These are phyloP conservation scores for Falco naumanni DNA, from an alignment of 2,797 vertebrate genomes.

Conservation along the genomic window DNA sequence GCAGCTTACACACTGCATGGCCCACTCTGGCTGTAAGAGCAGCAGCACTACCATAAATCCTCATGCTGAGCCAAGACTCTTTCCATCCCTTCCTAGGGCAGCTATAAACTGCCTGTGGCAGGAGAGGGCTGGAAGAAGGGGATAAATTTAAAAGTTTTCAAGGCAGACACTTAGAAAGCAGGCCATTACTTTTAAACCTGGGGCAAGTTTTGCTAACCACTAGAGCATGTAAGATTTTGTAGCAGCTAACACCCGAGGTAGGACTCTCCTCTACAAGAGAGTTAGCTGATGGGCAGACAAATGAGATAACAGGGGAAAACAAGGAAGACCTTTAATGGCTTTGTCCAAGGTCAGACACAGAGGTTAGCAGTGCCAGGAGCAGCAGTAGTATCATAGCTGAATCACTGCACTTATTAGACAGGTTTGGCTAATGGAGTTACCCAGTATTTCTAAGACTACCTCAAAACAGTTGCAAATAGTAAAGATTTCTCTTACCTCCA, in stretches of 20 bases:
- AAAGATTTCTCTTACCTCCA: constrained; percentile 82
- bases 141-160: neutral
- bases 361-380: neutral
- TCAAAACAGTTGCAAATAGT: neutral
- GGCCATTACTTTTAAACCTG: neutral
- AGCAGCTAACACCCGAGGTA: neutral
- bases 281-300: neutral
- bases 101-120: neutral
- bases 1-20: neutral
- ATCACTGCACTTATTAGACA: neutral
- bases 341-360: neutral
- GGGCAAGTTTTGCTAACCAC: neutral
- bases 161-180: neutral
- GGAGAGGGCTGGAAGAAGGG: neutral
- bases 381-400: neutral
- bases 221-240: neutral
- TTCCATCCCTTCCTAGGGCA: neutral
- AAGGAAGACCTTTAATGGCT: neutral
- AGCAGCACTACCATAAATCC: neutral
- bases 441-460: neutral
- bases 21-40: neutral
- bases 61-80: fast-evolving
- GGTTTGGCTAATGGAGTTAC: neutral
- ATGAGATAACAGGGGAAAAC: neutral
- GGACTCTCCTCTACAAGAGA: neutral